Conservation (phyloP, 2,113 vertebrate genomes). For the Peucedramus taeniatus region DNA sequence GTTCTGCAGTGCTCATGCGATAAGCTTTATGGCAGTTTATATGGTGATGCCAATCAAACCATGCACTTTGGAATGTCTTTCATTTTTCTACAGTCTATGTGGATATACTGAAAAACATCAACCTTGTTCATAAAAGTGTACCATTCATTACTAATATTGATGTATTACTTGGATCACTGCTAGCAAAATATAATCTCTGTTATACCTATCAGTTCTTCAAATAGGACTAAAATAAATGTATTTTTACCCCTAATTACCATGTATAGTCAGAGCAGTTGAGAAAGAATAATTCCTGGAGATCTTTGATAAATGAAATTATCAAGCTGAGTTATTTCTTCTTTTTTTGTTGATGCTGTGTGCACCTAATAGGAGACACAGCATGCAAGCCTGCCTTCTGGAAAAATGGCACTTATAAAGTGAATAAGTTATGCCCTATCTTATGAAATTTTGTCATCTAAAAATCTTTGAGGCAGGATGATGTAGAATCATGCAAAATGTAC, state of each 20-base stretch:
- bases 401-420: background rate
- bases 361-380: background rate
- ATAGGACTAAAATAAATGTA: background rate
- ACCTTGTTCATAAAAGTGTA: background rate
- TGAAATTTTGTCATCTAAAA: background rate
- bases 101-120: background rate
- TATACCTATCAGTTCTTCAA: background rate
- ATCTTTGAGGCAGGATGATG: background rate
- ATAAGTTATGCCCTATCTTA: background rate
- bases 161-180: background rate
- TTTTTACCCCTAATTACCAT: background rate
- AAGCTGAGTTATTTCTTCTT: background rate
- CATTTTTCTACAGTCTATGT: background rate
- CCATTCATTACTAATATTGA: background rate
- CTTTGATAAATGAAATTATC: background rate
- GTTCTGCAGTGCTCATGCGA: background rate
- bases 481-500: background rate
- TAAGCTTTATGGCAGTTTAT: slow-evolving; percentile 41
- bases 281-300: background rate
- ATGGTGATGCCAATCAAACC: background rate
- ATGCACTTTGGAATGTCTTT: slow-evolving; percentile 13
- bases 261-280: background rate
- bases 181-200: background rate
- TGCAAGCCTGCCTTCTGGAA: background rate
- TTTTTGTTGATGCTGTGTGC: background rate